phyloP scores from a whole-genome alignment of 2,888 invertebrate species.

The Callinectes sapidus region DNA sequence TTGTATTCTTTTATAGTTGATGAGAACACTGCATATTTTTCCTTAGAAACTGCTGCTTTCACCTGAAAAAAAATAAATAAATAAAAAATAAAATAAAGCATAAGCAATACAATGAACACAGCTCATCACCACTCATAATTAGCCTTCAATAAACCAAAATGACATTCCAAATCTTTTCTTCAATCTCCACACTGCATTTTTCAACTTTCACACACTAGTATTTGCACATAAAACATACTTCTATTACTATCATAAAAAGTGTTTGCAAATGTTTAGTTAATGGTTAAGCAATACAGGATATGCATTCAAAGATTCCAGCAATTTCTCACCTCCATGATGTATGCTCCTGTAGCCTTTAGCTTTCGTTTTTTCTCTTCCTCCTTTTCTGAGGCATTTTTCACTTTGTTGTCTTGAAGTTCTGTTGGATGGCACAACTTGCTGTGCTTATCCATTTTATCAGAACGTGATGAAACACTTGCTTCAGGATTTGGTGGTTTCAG shows the following conservation, averaged over 20 bases:
- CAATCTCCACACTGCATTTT: neutral
- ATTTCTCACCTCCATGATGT: conserved; percentile 58
- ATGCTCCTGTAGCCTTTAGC: conserved; percentile 40
- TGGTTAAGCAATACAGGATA: neutral
- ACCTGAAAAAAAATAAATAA: conserved; percentile 39
- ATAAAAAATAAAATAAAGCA: no score
- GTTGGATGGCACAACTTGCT: neutral
- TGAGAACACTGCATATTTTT: conserved; percentile 49
- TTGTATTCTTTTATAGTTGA: conserved; percentile 49
- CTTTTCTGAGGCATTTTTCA: neutral
- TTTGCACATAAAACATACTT: neutral
- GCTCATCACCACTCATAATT: no score
- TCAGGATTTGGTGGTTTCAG: neutral
- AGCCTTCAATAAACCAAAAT: no score
- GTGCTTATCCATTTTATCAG: neutral
- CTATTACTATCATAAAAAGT: neutral
- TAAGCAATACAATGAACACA: no score
- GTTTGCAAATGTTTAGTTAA: neutral
- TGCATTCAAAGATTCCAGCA: neutral
- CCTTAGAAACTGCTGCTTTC: conserved; percentile 45
- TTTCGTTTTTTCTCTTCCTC: conserved; percentile 35
- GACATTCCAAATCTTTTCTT: neutral
- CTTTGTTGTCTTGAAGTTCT: neutral
- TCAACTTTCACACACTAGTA: neutral
- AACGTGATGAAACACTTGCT: neutral